These are phyloP conservation scores for Sminthurides aquaticus DNA, from an alignment of 2,888 invertebrate species.

Conservation along the genomic window DNA sequence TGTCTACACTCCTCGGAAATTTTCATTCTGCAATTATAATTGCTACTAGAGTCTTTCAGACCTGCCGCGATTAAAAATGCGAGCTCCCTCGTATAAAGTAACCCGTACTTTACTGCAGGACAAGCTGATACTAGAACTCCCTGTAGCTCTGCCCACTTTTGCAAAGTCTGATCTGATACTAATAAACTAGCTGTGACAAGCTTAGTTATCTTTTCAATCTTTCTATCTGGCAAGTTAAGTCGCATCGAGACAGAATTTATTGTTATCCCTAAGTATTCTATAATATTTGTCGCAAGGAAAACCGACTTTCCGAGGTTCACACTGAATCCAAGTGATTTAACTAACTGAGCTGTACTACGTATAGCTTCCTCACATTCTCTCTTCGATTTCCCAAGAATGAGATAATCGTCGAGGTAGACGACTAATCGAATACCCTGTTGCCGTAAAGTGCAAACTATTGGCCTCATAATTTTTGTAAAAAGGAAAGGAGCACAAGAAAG, in stretches of 20 bases:
- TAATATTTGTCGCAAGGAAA: not conserved
- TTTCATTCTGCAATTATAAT: not conserved
- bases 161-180: not conserved
- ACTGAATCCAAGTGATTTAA: not conserved
- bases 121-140: not conserved
- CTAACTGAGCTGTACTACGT: not conserved
- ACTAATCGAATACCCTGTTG: not conserved
- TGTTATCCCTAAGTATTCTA: not conserved
- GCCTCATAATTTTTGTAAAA: constrained; percentile 1
- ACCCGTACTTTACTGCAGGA: not conserved
- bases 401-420: not conserved
- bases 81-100: not conserved
- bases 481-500: not conserved
- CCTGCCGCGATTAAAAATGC: not conserved
- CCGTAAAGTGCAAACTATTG: not conserved
- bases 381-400: not conserved
- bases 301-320: not conserved
- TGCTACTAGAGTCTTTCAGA: not conserved
- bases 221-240: not conserved
- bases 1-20: not conserved
- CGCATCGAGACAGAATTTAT: not conserved
- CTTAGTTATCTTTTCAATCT: not conserved
- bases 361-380: not conserved
- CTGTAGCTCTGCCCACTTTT: not conserved
- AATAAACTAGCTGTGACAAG: not conserved